Conservation (phyloP, 2,797 vertebrate species). For the Notolabrus celidotus region DNA sequence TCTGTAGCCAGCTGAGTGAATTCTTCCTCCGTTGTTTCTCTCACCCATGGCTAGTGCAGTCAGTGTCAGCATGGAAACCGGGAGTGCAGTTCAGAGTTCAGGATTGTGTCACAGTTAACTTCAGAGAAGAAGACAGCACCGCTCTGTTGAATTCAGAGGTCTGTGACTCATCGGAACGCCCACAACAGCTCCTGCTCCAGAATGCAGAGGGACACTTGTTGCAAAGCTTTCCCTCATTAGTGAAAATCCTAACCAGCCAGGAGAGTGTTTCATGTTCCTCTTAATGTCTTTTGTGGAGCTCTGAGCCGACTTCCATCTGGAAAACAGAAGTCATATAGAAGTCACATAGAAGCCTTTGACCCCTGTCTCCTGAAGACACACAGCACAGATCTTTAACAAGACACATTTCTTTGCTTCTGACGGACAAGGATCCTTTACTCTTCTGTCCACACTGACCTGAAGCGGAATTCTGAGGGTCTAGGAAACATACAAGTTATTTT, state of each 20-base stretch:
- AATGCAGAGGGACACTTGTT: conserved; percentile 25
- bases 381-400: conserved; percentile 51
- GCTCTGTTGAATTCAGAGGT: conserved; percentile 34
- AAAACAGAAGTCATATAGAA: conserved; percentile 31
- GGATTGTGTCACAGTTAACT: conserved; percentile 29
- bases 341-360: no score
- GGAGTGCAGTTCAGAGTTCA: conserved; percentile 14
- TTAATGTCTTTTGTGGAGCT: not conserved
- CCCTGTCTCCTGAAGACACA: conserved; percentile 31
- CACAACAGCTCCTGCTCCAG: conserved; percentile 23
- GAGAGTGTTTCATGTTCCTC: conserved; percentile 8
- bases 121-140: conserved; percentile 20
- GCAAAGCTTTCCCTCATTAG: not conserved
- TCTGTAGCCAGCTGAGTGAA: conserved; percentile 52
- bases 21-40: conserved; percentile 51
- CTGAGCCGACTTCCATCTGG: conserved; percentile 11
- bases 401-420: conserved; percentile 18
- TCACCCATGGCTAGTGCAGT: conserved; percentile 47
- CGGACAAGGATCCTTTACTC: no score
- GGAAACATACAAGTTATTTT: no score
- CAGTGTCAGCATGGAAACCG: conserved; percentile 59
- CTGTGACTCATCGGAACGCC: conserved; percentile 42
- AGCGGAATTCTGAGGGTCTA: no score
- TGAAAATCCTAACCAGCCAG: conserved; percentile 3
- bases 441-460: no score